Conservation (phyloP, 2,113 vertebrate species). For the Oreamnos americanus region DNA sequence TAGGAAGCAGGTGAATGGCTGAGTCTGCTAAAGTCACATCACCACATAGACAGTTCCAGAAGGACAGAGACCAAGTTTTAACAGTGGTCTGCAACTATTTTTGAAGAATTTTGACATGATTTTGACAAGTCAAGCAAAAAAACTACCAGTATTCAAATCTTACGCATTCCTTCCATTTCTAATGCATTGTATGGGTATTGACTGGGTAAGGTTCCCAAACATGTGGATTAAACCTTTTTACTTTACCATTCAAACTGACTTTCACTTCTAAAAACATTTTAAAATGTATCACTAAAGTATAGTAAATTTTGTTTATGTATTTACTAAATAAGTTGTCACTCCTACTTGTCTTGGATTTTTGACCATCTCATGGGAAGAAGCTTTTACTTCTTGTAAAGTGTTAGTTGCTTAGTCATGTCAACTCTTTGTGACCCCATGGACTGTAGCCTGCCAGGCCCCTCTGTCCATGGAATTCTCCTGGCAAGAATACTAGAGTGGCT, state of each 20-base stretch:
- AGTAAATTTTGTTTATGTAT: not conserved
- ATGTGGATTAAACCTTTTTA: not conserved
- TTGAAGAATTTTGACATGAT: slow-evolving; percentile 7
- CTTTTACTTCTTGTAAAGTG: not conserved
- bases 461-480: not conserved
- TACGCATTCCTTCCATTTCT: not conserved
- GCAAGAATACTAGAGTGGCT: not conserved
- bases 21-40: not conserved
- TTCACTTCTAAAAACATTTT: slow-evolving; percentile 2
- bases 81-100: not conserved
- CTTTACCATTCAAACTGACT: not conserved
- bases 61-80: not conserved
- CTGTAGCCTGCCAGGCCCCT: not conserved
- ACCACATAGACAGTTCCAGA: not conserved
- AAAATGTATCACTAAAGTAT: not conserved
- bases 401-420: not conserved
- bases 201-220: not conserved
- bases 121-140: slow-evolving; percentile 1
- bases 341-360: not conserved
- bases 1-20: not conserved
- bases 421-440: not conserved
- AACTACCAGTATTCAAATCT: not conserved
- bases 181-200: not conserved
- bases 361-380: not conserved
- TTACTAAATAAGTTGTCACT: not conserved